Evolutionary conservation across 1,140 invertebrate species (phyloP), one percentile per base, ranked within the genome.

Genomic region (Drosophila equinoxialis): DNA sequence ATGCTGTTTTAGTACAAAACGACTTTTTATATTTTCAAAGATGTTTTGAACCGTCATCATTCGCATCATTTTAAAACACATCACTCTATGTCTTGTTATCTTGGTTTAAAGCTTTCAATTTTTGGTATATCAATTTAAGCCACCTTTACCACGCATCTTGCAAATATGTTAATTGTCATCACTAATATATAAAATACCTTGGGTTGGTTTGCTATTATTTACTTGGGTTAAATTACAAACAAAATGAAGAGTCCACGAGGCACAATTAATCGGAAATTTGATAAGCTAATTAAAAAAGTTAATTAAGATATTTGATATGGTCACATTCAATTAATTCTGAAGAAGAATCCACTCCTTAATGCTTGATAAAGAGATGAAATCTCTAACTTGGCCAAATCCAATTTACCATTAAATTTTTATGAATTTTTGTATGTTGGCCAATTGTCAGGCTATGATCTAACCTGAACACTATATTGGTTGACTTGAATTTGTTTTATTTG

Each of bases 391-490:
- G 23, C 17, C 20, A 23, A 51, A 23, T 23, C 45, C 45, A 51
- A 51, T 51, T 51, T 23, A 51, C 13, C 54, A 33, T 57, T 23
- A 7, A 33, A 57, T 57, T 57, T 57, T 4, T 57, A 30, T 33
- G 26, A 30, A 3, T 51, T 51, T 51, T 51, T 51, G 10, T 39
- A 51, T 51, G 45, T 51, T 51, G 45, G 26, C 23, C 54, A 30
- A 57, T 33, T 37, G n/a, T 59, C 14, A 37, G 20, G 5, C 14
- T 59, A 59, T 59, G 57, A 59, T 59, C 57, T 59, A 59, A 59
- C 57, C 57, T 17, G 57, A 5, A 30, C 57, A 39, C 33, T 59
- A 39, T 20, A 51, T 51, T 51, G 45, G 17, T 13, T 55, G 51
- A 55, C 57, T 10, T 26, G 37, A 48, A 14, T 30, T 63, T 26